Base-by-base conservation (phyloP, 2,888 invertebrate species). In the Trachelus troglodyta region DNA sequence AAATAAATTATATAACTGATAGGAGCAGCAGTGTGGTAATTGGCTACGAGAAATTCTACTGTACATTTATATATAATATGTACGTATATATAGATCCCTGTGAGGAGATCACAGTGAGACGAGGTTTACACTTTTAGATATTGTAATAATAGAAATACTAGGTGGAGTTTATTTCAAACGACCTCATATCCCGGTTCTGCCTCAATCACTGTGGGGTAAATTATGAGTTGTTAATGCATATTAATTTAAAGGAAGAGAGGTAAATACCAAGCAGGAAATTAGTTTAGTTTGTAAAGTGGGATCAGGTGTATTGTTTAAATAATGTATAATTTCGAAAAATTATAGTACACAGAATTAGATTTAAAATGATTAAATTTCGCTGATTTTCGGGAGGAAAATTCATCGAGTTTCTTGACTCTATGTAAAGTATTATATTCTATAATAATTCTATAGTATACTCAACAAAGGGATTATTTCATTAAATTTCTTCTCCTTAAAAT, bases 31-130 rank as follows among this genome's bases (percentile, higher is more conserved):
- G 56, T 56, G 56, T 56, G 56, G 9, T 9, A 15, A 56, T 56
- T 9, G 23, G 23, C 23, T 56, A 9, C 9, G 23, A 56, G 56
- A 56, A 15, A 1, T 56, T 56, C 1, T 23, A 56, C 9, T 15
- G 15, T 40, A 40, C 15, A 69, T 74, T 79, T 76, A n/a, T 23
- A 37, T 56, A 77, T 71, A 78, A 37, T 40, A 15, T 15, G 1
- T 15, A 15, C 15, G 15, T 15, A 40, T 12, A 15, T 12, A 12
- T 4, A 40, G 15, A 23, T 56, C 2, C 23, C 56, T 56, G 9
- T 23, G 2, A 56, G 1, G 23, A 23, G 15, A 56, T 6, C 23
- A 56, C 23, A 23, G 40, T 6, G 23, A 56, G 9, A 56, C 6
- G 40, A 56, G 23, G 23, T 56, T 56, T 56, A 56, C 23, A 23